Conservation (phyloP, 2,113 vertebrate genomes). For the Maccullochella peelii region DNA sequence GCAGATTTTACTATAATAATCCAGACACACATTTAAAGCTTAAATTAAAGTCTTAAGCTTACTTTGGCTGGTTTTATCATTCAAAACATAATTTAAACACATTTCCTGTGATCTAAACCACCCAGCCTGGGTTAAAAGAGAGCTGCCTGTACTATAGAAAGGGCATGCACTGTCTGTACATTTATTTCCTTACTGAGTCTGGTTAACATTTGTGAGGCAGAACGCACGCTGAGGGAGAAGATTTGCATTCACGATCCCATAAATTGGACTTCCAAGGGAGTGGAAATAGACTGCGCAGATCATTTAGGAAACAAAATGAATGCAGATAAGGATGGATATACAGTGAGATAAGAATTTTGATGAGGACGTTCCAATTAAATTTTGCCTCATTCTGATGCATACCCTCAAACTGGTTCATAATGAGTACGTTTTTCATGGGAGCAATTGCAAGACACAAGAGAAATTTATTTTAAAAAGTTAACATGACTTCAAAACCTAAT, state of each 20-base stretch:
- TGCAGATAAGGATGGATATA: slow-evolving; percentile 10
- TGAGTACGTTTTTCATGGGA: slow-evolving; percentile 4
- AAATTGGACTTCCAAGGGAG: slow-evolving; percentile 14
- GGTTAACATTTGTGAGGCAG: slow-evolving; percentile 37
- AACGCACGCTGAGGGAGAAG: neutral
- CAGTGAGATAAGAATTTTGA: slow-evolving; percentile 28
- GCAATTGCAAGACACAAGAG: neutral
- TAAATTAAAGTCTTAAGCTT: neutral
- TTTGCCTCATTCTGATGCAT: slow-evolving; percentile 25
- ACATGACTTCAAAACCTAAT: neutral
- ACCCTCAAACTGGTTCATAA: slow-evolving; percentile 14
- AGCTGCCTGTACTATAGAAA: neutral
- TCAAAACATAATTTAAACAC: neutral
- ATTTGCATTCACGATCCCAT: neutral
- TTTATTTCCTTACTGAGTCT: neutral
- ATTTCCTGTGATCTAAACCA: neutral
- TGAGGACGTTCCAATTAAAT: slow-evolving; percentile 46
- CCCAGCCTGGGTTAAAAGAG: neutral
- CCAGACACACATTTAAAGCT: slow-evolving; percentile 11
- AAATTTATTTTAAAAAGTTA: neutral
- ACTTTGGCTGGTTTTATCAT: neutral
- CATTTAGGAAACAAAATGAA: slow-evolving; percentile 37
- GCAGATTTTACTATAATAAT: neutral
- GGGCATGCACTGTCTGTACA: neutral
- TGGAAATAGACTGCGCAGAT: neutral